Conservation (phyloP, 2,888 invertebrate species). For the Cryptosula pallasiana region DNA sequence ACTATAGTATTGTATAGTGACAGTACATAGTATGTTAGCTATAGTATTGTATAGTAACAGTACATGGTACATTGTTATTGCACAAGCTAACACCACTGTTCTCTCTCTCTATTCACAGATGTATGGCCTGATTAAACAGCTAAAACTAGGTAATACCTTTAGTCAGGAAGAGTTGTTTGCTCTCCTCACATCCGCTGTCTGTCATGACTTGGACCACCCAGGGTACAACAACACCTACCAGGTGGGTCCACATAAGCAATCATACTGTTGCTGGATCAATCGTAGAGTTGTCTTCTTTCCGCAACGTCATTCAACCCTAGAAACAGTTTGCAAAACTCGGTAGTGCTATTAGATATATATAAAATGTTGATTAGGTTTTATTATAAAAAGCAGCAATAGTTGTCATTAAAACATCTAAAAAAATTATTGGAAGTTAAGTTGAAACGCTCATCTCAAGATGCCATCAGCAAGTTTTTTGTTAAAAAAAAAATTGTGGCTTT, state of each 20-base stretch:
- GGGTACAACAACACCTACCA: slow-evolving; percentile 53
- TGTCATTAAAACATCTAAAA: too few species aligned
- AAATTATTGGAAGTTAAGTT: too few species aligned
- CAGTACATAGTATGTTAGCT: neutral
- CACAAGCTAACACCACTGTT: neutral
- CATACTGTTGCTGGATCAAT: too few species aligned
- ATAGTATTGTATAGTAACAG: neutral
- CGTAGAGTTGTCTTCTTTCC: too few species aligned
- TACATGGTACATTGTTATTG: neutral
- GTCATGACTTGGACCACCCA: slow-evolving; percentile 53
- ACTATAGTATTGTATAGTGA: neutral
- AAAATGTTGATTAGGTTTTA: too few species aligned
- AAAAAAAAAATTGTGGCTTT: too few species aligned
- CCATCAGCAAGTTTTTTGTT: too few species aligned
- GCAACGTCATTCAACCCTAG: too few species aligned
- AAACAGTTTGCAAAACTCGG: too few species aligned
- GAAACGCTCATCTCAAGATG: too few species aligned
- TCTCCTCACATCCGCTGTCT: slow-evolving; percentile 49
- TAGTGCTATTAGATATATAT: too few species aligned
- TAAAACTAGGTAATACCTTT: slow-evolving; percentile 65
- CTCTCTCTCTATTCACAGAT: slow-evolving; percentile 59
- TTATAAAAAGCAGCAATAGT: too few species aligned
- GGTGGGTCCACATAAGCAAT: slow-evolving; percentile 31
- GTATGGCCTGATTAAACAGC: slow-evolving; percentile 73
- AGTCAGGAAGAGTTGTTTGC: slow-evolving; percentile 72